phyloP scores from a whole-genome alignment of 2,797 vertebrate genomes.

The Avahi laniger region DNA sequence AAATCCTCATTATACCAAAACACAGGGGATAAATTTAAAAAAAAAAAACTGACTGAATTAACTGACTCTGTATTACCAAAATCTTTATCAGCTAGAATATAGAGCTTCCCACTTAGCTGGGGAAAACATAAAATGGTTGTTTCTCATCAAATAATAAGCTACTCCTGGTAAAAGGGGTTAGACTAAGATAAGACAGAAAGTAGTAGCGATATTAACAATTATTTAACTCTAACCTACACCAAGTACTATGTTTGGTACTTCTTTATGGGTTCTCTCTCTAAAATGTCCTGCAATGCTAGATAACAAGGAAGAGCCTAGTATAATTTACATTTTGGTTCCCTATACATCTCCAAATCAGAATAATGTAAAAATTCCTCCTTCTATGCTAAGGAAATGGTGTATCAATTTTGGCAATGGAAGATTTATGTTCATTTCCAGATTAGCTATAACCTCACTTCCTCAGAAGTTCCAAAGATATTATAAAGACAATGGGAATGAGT shows the following conservation, averaged over 20 bases:
- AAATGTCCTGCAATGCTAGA: not conserved
- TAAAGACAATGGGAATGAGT: not conserved
- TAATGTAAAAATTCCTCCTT: not conserved
- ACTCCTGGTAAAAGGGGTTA: not conserved
- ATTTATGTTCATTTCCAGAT: not conserved
- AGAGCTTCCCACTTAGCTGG: not conserved
- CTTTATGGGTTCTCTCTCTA: not conserved
- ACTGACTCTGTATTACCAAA: conserved; percentile 64
- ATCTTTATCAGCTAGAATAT: conserved; percentile 27
- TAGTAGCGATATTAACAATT: not conserved
- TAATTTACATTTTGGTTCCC: not conserved
- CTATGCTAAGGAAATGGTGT: not conserved
- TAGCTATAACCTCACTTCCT: not conserved
- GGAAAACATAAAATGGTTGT: not conserved
- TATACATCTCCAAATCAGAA: not conserved
- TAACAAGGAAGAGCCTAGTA: not conserved
- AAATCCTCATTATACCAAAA: conserved; percentile 66
- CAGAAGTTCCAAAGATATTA: not conserved
- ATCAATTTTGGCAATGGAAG: not conserved
- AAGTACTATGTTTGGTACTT: not conserved
- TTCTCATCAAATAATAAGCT: conserved; percentile 48
- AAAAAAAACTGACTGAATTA: conserved; percentile 43
- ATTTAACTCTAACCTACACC: not conserved
- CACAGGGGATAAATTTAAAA: conserved; percentile 33
- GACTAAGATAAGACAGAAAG: not conserved